phyloP scores from a whole-genome alignment of 2,888 invertebrate species.

The Agapostemon virescens region DNA sequence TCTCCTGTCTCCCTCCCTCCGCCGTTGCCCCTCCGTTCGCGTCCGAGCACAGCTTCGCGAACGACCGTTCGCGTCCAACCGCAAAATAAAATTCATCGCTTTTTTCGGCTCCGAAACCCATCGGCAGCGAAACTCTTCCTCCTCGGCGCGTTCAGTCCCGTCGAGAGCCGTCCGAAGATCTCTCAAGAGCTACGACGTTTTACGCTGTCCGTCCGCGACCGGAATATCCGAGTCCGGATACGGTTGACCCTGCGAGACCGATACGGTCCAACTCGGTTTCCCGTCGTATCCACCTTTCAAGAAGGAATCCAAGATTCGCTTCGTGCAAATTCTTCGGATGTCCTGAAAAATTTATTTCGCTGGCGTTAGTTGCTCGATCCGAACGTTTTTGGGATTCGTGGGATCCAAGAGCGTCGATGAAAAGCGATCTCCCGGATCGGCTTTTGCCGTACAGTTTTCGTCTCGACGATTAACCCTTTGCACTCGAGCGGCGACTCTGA shows the following conservation, averaged over 20 bases:
- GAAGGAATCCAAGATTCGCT: neutral
- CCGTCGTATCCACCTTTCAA: neutral
- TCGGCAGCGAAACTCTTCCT: neutral
- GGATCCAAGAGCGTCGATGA: no score
- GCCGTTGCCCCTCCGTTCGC: no score
- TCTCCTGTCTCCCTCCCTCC: neutral
- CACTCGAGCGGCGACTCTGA: no score
- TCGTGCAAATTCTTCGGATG: no score
- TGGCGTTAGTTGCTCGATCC: no score
- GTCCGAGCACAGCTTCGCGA: constrained; percentile 1
- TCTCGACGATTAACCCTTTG: no score
- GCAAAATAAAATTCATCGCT: neutral
- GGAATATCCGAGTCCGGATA: neutral
- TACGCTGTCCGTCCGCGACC: neutral
- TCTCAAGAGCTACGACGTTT: neutral
- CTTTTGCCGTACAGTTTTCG: no score
- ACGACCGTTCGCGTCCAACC: constrained; percentile 1
- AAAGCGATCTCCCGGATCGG: no score
- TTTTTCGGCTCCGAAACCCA: neutral
- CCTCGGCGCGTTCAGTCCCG: neutral
- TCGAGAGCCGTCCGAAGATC: neutral
- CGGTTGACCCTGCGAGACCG: neutral
- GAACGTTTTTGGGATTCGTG: no score
- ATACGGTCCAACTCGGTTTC: neutral
- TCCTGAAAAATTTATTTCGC: no score